Conservation (phyloP, 1,140 invertebrate species). For the Pseudomyrmex sp. region DNA sequence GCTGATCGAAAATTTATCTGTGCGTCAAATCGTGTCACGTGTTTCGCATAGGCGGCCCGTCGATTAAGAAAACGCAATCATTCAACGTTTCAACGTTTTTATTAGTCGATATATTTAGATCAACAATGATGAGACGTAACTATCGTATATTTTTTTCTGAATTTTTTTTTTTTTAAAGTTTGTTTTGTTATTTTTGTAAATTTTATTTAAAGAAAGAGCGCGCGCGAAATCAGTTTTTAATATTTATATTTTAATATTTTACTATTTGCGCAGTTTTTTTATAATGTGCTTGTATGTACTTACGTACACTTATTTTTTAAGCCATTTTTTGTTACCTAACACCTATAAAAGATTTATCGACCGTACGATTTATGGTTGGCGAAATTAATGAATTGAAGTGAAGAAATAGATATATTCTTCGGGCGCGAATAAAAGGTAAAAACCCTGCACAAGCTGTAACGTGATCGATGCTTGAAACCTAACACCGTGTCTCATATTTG, state of each 20-base stretch:
- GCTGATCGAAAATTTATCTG: constrained; percentile 38
- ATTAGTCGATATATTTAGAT: constrained; percentile 8
- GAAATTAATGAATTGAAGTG: not conserved
- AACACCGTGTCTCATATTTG: not conserved
- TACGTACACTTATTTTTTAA: not conserved
- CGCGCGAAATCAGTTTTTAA: not conserved
- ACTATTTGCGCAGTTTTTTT: too few species aligned
- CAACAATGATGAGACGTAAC: not conserved
- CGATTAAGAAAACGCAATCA: constrained; percentile 24
- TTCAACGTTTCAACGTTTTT: not conserved
- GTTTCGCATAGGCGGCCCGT: not conserved
- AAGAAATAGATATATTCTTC: not conserved
- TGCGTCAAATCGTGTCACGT: constrained; percentile 18
- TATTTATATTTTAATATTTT: not conserved
- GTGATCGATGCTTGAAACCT: constrained; percentile 13
- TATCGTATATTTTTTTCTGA: too few species aligned
- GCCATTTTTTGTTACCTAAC: not conserved
- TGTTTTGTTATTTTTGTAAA: too few species aligned
- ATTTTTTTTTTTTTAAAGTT: too few species aligned
- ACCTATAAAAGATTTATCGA: not conserved
- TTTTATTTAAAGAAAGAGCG: too few species aligned
- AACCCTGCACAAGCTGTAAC: constrained; percentile 6
- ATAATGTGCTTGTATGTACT: not conserved
- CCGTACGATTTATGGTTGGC: not conserved
- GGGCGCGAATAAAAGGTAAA: not conserved